A percentile compares a stretch with the other conserved stretches of the same genome.
Evolutionary conservation across 1,140 invertebrate genomes (phyloP).

Genomic region (Nixonia krombeini): DNA sequence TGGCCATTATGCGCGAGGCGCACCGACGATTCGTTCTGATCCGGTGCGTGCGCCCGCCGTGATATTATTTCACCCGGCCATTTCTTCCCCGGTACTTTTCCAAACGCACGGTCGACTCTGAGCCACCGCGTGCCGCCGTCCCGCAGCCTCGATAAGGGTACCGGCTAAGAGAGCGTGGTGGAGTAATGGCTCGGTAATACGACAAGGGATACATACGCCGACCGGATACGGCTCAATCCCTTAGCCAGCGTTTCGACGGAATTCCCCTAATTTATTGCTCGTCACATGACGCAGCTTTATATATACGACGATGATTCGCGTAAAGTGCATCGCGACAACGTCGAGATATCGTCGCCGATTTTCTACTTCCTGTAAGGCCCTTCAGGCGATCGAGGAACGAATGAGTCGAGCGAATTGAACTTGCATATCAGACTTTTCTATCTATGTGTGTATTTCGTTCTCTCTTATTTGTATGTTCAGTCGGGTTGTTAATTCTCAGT

Average conservation of each 20-base stretch:
- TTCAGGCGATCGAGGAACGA: too few species aligned
- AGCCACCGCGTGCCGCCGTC: constrained; percentile 6
- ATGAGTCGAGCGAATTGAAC: too few species aligned
- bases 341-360: constrained; percentile 9
- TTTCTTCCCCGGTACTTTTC: neutral
- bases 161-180: constrained; percentile 31
- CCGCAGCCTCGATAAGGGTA: constrained; percentile 12
- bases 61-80: neutral
- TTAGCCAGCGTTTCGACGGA: constrained; percentile 32
- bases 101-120: neutral
- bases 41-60: constrained; percentile 41
- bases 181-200: constrained; percentile 59
- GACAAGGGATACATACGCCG: constrained; percentile 55
- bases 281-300: constrained; percentile 58
- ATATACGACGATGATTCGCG: constrained; percentile 40
- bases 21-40: constrained; percentile 63
- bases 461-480: too few species aligned
- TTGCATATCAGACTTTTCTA: too few species aligned
- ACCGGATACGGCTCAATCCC: constrained; percentile 61
- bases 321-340: constrained; percentile 41
- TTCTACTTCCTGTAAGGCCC: too few species aligned
- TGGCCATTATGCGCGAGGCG: constrained; percentile 47
- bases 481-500: too few species aligned
- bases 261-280: constrained; percentile 64
- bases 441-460: too few species aligned